A percentile compares a stretch with the other conserved stretches of the same genome.
Evolutionary conservation across 1,140 invertebrate species (phyloP).

Genomic region (Aricia agestis): DNA sequence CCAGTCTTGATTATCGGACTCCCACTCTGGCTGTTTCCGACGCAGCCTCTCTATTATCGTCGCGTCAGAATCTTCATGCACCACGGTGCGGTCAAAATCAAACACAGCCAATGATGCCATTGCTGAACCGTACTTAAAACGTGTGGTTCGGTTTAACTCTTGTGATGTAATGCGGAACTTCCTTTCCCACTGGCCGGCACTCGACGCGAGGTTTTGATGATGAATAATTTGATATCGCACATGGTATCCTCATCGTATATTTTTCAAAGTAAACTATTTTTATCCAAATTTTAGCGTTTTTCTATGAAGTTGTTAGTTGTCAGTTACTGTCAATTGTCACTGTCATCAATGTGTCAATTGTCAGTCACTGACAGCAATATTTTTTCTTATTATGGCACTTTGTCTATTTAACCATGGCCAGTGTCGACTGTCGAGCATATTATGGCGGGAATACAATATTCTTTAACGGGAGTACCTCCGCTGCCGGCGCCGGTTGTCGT

Average conservation of each 20-base stretch:
- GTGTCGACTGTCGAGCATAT: too few relatives aligned
- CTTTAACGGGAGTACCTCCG: too few relatives aligned
- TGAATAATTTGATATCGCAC: not conserved
- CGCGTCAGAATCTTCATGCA: slow-evolving; percentile 62
- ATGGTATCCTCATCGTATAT: not conserved
- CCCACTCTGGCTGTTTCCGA: slow-evolving; percentile 60
- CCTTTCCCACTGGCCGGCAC: not conserved
- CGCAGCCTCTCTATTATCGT: slow-evolving; percentile 61
- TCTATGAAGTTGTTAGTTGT: too few relatives aligned
- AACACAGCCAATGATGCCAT: slow-evolving; percentile 59
- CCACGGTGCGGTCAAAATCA: slow-evolving; percentile 68
- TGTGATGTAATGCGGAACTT: not conserved
- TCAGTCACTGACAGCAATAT: too few relatives aligned
- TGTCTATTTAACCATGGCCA: too few relatives aligned
- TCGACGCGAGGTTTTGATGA: slow-evolving; percentile 12
- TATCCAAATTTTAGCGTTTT: not conserved
- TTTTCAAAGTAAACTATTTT: not conserved
- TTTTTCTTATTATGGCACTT: too few relatives aligned
- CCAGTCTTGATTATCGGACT: slow-evolving; percentile 53
- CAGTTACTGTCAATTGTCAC: too few relatives aligned
- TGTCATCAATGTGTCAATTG: too few relatives aligned
- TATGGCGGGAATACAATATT: too few relatives aligned
- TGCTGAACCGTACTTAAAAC: slow-evolving; percentile 11
- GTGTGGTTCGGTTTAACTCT: not conserved
- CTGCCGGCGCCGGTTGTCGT: too few relatives aligned